A percentile compares a stretch with the other conserved stretches of the same genome.
phyloP scores from a whole-genome alignment of 2,888 invertebrate genomes.

The Cosmia pyralina region DNA sequence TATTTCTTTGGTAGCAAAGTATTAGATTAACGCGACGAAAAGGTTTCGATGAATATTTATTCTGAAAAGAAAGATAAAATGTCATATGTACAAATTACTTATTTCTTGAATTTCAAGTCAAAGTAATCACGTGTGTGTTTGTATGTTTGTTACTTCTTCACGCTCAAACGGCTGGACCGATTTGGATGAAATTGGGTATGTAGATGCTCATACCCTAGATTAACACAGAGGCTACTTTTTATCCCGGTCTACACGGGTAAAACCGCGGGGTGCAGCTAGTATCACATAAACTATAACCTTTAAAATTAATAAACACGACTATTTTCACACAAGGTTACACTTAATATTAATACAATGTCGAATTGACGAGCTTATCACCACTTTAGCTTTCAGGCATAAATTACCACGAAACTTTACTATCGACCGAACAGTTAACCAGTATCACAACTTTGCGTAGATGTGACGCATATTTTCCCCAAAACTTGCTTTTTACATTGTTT shows the following conservation, averaged over 20 bases:
- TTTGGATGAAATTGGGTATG: no score
- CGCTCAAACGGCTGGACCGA: no score
- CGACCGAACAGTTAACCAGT: not conserved
- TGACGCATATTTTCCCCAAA: no score
- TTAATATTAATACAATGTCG: constrained; percentile 16
- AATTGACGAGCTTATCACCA: constrained; percentile 1
- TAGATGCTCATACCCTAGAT: no score
- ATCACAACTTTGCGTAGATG: no score
- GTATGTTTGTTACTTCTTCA: no score
- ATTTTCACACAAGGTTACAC: constrained; percentile 21
- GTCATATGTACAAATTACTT: not conserved
- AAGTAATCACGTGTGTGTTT: no score
- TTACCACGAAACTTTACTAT: constrained; percentile 18
- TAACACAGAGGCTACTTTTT: no score
- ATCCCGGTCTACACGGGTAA: no score
- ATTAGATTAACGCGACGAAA: no score
- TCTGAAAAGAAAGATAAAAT: not conserved
- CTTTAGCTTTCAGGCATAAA: constrained; percentile 1
- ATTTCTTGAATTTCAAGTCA: not conserved
- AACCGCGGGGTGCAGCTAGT: no score
- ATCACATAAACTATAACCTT: constrained; percentile 9
- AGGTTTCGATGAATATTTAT: not conserved
- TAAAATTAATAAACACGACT: constrained; percentile 6
- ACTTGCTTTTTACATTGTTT: no score
- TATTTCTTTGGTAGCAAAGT: not conserved